phyloP scores from a whole-genome alignment of 2,797 vertebrate species.

The Amblyraja radiata region DNA sequence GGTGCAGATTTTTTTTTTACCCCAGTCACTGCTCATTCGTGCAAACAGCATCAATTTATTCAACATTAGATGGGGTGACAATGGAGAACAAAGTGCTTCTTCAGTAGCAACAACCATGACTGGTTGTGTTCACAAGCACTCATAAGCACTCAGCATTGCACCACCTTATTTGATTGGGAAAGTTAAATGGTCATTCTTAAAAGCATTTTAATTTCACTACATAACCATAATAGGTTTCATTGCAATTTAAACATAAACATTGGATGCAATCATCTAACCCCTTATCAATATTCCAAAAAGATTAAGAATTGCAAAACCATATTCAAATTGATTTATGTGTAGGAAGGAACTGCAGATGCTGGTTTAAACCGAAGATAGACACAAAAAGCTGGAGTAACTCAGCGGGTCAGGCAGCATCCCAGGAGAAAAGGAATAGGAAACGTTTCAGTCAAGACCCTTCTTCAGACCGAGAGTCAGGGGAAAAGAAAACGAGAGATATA shows the following conservation, averaged over 20 bases:
- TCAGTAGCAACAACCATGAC: neutral
- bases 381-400: no score
- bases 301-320: neutral
- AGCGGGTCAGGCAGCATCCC: no score
- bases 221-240: no score
- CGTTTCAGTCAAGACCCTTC: no score
- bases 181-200: neutral
- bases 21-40: neutral
- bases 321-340: neutral
- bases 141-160: neutral
- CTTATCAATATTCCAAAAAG: neutral
- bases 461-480: no score
- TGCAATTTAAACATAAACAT: neutral
- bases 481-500: no score
- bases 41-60: neutral
- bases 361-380: no score
- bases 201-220: neutral
- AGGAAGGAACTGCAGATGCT: no score
- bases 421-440: no score
- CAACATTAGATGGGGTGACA: neutral
- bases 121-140: neutral
- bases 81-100: neutral
- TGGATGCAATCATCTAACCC: neutral
- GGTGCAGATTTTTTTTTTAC: neutral
- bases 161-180: neutral